Conservation (phyloP, 2,113 vertebrate genomes). For the Neodontobutis hainanensis region DNA sequence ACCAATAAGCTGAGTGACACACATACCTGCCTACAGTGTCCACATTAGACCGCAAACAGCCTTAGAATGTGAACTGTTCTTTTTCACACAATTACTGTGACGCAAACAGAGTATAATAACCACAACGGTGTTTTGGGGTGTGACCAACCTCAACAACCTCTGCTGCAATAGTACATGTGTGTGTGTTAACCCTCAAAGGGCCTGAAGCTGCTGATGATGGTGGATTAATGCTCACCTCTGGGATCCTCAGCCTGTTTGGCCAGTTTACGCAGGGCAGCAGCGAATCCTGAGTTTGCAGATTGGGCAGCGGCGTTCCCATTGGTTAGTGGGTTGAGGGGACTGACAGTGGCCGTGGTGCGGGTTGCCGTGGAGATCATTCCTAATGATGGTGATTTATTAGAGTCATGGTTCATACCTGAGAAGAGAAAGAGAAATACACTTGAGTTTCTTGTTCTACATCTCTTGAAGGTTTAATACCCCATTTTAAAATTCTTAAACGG, state of each 20-base stretch:
- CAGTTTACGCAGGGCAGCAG: conserved; percentile 95
- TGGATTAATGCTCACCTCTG: conserved; percentile 83
- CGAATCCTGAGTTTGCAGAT: conserved; percentile 93
- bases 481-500: too few species aligned
- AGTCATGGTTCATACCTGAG: conserved; percentile 99
- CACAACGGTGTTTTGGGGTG: conserved; percentile 13
- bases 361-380: conserved; percentile 96
- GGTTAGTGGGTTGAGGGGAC: conserved; percentile 92
- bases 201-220: not conserved
- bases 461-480: not conserved
- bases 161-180: not conserved
- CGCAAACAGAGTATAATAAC: not conserved
- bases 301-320: conserved; percentile 90
- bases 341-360: conserved; percentile 95
- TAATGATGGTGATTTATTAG: conserved; percentile 93
- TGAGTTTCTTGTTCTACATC: conserved; percentile 8
- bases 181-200: conserved; percentile 9
- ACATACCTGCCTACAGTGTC: conserved; percentile 18
- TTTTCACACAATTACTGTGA: conserved; percentile 8
- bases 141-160: conserved; percentile 17
- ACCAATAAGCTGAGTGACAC: conserved; percentile 42
- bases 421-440: conserved; percentile 15
- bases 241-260: conserved; percentile 98
- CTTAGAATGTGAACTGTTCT: conserved; percentile 26
- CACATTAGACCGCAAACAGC: conserved; percentile 36